Evolutionary conservation across 2,797 vertebrate species (phyloP), one percentile per base, ranked within the genome.

Genomic region (Hybognathus amarus): DNA sequence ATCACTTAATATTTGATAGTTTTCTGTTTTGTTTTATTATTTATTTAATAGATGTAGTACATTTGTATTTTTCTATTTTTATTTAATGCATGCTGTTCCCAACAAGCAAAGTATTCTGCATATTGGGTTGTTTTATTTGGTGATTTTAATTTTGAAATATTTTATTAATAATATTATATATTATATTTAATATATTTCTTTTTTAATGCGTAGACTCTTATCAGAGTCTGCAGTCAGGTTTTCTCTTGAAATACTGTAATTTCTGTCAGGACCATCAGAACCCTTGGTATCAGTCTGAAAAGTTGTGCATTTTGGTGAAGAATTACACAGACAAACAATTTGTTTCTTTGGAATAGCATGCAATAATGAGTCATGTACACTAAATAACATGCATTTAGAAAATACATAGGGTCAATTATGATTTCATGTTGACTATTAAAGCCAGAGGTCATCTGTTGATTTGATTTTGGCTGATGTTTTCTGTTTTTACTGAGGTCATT

Each of bases 401-500:
- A 67, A 66, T 64, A 50, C 22, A 64, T 33, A 50, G 24, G 61
- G 12, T 66, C 27, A 50, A 30, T 30, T 47, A 27, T 45, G 27
- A 66, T 78, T 66, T 66, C 7, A 52, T 68, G 77, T 40, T 69
- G 77, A 79, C 33, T 56, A 66, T 86, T 67, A 75, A 87, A 85
- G 73, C 74, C 64, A 80, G 83, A 79, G 52, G 71, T 71, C 61
- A 74, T 54, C 42, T 67, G 61, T 70, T 88, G 77, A 87, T 89
- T 87, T 86, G 75, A 87, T 71, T 86, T 88, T 89, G 89, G 86
- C 85, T 80, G 79, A 82, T 59, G 76, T 40, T 79, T 61, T 85
- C 30, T 66, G 80, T 82, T 70, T 75, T 78, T 59, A 42, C 54
- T 77, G 74, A 85, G 40, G 69, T 63, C 18, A 17, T 71, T 45